Evolutionary conservation across 2,888 invertebrate species (phyloP).

Genomic region (Heteropelma amictum): DNA sequence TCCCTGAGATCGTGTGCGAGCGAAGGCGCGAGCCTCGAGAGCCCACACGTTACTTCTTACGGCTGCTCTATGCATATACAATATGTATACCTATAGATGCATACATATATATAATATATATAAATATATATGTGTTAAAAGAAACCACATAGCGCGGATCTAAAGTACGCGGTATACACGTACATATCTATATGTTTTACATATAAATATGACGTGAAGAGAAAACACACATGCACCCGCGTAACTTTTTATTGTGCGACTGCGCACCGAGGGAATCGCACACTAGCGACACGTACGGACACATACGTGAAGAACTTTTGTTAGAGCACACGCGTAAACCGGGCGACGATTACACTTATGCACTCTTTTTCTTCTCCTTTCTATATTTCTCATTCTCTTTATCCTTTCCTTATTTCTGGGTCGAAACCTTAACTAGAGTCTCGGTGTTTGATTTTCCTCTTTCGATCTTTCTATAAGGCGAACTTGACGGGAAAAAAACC

Average conservation of each 20-base stretch:
- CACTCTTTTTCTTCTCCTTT: conserved; percentile 55
- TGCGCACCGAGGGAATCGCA: conserved; percentile 28
- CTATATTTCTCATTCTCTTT: conserved; percentile 41
- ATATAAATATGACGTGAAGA: conserved; percentile 6
- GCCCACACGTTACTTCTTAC: conserved; percentile 36
- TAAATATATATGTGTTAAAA: conserved; percentile 2
- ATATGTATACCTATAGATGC: background rate
- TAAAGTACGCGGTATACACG: conserved; percentile 19
- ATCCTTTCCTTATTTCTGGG: conserved; percentile 6
- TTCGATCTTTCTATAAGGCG: conserved; percentile 16
- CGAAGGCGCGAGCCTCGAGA: conserved; percentile 21
- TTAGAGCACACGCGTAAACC: conserved; percentile 52
- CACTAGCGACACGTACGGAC: conserved; percentile 44
- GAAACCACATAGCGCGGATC: background rate
- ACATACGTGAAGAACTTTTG: background rate
- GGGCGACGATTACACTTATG: conserved; percentile 50
- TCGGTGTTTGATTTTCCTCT: conserved; percentile 25
- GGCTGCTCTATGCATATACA: conserved; percentile 16
- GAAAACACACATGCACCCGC: conserved; percentile 47
- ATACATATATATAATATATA: background rate
- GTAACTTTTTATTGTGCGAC: conserved; percentile 23
- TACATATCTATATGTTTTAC: conserved; percentile 1
- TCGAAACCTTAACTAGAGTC: conserved; percentile 2
- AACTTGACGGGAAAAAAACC: conserved; percentile 2
- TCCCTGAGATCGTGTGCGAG: conserved; percentile 50